Percentiles rank a stretch among this genome's conserved stretches.
Evolutionary conservation across 2,113 vertebrate genomes (phyloP).

Genomic region (Sylvilagus bachmani): DNA sequence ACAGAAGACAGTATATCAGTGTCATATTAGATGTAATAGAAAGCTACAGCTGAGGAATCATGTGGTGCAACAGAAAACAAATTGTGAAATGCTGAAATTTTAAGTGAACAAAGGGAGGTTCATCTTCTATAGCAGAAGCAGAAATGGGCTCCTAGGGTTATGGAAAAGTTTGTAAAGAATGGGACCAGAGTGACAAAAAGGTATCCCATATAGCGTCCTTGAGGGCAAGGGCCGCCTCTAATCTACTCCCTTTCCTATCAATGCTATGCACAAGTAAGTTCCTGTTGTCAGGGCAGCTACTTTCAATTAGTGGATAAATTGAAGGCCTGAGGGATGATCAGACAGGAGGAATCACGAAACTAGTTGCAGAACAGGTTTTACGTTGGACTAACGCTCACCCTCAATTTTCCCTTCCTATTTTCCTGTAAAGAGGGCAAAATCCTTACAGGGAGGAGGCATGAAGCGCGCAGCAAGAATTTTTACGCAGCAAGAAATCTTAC

Average conservation of each 20-base stretch:
- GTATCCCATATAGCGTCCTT: not conserved
- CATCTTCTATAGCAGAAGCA: not conserved
- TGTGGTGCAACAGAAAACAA: conserved; percentile 21
- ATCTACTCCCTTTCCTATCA: not conserved
- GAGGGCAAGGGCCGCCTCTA: not conserved
- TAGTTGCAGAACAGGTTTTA: not conserved
- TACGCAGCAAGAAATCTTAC: not conserved
- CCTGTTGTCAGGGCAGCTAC: not conserved
- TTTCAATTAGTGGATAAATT: not conserved
- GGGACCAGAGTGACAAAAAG: not conserved
- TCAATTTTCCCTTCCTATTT: not conserved
- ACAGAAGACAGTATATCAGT: conserved; percentile 6
- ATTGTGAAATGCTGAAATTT: not conserved
- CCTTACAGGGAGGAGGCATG: not conserved
- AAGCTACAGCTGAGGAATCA: not conserved
- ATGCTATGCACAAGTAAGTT: not conserved
- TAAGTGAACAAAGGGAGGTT: not conserved
- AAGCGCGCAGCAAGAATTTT: not conserved
- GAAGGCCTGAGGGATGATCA: not conserved
- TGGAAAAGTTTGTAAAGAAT: not conserved
- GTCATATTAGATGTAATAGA: not conserved
- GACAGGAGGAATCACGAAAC: not conserved
- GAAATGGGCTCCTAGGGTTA: not conserved
- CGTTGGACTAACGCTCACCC: not conserved
- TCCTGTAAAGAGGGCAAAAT: not conserved